Base-by-base conservation (phyloP, 2,888 invertebrate genomes). In the Brenthis ino region DNA sequence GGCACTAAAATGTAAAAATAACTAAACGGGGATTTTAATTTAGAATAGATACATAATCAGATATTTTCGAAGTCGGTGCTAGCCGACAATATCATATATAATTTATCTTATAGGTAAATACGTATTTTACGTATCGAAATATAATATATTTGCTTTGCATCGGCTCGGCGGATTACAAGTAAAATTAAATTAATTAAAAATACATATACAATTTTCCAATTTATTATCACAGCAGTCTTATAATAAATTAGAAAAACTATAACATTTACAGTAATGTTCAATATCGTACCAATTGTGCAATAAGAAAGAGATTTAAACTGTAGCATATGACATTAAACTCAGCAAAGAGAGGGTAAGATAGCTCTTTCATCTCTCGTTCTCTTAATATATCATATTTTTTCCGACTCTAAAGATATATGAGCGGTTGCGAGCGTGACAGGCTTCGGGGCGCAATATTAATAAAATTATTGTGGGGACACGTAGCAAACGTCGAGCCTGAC, bases 381-480 rank as follows among this genome's bases (percentile, higher is more conserved):
- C 88, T 86, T 87, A 87, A 93, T 93, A 92, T 90, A 91, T 93
- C 90, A 92, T 91, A 88, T 92, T 93, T 91, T 92, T 91, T 90
- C 85, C 85, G 79, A 80, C 80, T 80, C 80, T 79, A 80, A 84
- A 88, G 91, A 92, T 90, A 90, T 89, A 91, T 82, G 91, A 86
- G 85, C 87, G 82, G 90, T 85, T 84, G 81, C 88, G 91, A 83
- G 87, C 90, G 91, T 93, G 92, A 91, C 92, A 88, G 86, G 84
- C 89, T 89, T 89, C 84, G 80, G 85, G 85, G 89, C 87, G 88
- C 86, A 88, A 91, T 93, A 91, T 93, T 92, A 92, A 93, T 93
- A 92, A 92, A 92, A 92, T 92, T 91, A 92, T 90, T 91, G 90
- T 91, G 85, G 84, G 83, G 89, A 90, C 91, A 89, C 90, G 88